phyloP scores from a whole-genome alignment of 2,113 vertebrate genomes.

The Sebastes fasciatus region DNA sequence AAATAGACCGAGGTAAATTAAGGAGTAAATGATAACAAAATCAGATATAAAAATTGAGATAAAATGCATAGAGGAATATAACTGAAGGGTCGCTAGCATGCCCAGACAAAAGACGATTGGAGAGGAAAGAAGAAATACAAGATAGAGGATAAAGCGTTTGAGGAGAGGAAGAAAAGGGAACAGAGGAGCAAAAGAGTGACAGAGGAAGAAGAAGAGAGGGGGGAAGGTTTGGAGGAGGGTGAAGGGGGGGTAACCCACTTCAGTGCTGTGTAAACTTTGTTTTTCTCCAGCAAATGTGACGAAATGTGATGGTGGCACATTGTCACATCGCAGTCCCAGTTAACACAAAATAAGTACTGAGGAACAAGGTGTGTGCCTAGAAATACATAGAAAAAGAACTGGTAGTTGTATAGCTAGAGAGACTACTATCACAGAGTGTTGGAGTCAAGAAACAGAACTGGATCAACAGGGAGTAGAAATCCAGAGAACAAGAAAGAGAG shows the following conservation, averaged over 20 bases:
- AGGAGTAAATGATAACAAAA: slow-evolving; percentile 84
- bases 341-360: slow-evolving; percentile 82
- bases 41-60: slow-evolving; percentile 84
- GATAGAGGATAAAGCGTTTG: slow-evolving; percentile 71
- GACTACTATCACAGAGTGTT: slow-evolving; percentile 73
- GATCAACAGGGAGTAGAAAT: slow-evolving; percentile 79
- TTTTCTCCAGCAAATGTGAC: slow-evolving; percentile 91
- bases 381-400: slow-evolving; percentile 74
- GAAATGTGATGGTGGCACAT: slow-evolving; percentile 90
- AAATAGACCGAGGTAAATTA: slow-evolving; percentile 88
- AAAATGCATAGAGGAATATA: slow-evolving; percentile 92
- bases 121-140: slow-evolving; percentile 81
- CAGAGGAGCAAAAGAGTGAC: slow-evolving; percentile 71
- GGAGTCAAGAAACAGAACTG: slow-evolving; percentile 76
- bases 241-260: slow-evolving; percentile 89
- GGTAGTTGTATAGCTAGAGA: slow-evolving; percentile 62
- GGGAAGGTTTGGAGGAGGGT: slow-evolving; percentile 79
- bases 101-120: slow-evolving; percentile 89
- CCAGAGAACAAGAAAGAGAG: slow-evolving; percentile 64
- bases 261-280: slow-evolving; percentile 88
- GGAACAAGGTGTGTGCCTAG: slow-evolving; percentile 77
- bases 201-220: slow-evolving; percentile 74
- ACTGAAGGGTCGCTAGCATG: slow-evolving; percentile 91
- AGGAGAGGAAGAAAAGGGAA: slow-evolving; percentile 66
- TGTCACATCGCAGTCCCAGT: slow-evolving; percentile 94